A percentile compares a stretch with the other conserved stretches of the same genome.
Evolutionary conservation across 1,140 invertebrate species (phyloP).

Genomic region (Sycobia sp.): DNA sequence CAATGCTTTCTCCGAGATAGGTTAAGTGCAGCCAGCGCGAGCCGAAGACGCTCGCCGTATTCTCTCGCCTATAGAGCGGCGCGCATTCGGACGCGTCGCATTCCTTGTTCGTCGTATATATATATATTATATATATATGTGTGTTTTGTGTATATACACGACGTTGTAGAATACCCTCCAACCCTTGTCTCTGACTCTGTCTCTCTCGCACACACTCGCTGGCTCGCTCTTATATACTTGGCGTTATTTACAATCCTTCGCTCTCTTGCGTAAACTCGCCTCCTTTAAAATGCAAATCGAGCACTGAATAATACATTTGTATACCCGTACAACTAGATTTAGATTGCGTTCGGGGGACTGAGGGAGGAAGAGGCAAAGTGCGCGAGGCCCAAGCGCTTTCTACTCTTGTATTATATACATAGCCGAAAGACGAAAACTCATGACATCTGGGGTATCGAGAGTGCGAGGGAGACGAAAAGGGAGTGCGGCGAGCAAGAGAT

Average conservation of each 20-base stretch:
- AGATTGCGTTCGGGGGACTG: constrained; percentile 33
- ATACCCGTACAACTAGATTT: constrained; percentile 33
- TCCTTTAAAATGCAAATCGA: constrained; percentile 38
- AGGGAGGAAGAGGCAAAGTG: constrained; percentile 3
- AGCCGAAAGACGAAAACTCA: constrained; percentile 22
- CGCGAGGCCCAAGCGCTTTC: background rate
- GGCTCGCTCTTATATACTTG: background rate
- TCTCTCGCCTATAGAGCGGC: background rate
- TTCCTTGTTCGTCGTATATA: too few relatives aligned
- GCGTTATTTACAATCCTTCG: constrained; percentile 31
- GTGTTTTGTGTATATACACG: too few relatives aligned
- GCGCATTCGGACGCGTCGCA: too few relatives aligned
- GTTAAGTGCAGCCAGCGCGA: constrained; percentile 5
- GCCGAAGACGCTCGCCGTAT: background rate
- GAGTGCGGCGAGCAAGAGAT: too few relatives aligned
- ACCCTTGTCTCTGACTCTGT: background rate
- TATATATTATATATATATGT: too few relatives aligned
- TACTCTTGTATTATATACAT: too few relatives aligned
- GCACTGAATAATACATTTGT: constrained; percentile 37
- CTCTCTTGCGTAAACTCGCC: constrained; percentile 28
- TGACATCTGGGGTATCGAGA: constrained; percentile 25
- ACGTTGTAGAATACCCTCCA: background rate
- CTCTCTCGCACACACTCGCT: background rate
- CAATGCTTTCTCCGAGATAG: too few relatives aligned
- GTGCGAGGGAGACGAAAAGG: too few relatives aligned